These are phyloP conservation scores for Tenrec ecaudatus DNA, from an alignment of 2,113 vertebrate genomes.

Conservation along the genomic window DNA sequence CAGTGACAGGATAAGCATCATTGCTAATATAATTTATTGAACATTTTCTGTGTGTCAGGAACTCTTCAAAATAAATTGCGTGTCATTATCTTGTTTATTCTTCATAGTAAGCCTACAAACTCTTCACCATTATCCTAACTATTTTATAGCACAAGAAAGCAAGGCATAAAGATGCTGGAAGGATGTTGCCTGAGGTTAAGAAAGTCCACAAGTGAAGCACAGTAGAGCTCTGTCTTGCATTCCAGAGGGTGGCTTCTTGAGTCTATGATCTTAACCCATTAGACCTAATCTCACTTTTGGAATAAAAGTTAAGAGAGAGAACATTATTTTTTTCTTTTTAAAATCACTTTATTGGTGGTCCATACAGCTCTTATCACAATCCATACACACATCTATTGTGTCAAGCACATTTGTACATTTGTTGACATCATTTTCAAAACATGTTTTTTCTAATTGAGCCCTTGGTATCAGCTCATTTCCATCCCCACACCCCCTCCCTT, in stretches of 20 bases:
- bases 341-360: too few relatives aligned
- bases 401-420: too few relatives aligned
- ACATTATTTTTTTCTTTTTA: too few relatives aligned
- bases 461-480: too few relatives aligned
- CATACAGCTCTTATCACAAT: too few relatives aligned
- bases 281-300: background rate
- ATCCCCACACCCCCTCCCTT: too few relatives aligned
- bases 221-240: background rate
- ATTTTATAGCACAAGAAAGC: slow-evolving; percentile 35
- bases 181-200: background rate
- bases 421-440: too few relatives aligned
- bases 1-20: background rate
- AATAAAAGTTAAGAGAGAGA: background rate
- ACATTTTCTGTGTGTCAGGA: background rate
- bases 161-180: background rate
- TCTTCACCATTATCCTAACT: background rate
- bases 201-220: background rate
- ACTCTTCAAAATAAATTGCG: slow-evolving; percentile 4
- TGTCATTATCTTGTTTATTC: slow-evolving; percentile 36
- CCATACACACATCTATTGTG: too few relatives aligned
- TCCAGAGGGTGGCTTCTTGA: background rate
- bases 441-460: too few relatives aligned
- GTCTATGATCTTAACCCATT: background rate
- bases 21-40: background rate
- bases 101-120: background rate